Base-by-base conservation (phyloP, 2,888 invertebrate species). In the Drosophila peninsularis region DNA sequence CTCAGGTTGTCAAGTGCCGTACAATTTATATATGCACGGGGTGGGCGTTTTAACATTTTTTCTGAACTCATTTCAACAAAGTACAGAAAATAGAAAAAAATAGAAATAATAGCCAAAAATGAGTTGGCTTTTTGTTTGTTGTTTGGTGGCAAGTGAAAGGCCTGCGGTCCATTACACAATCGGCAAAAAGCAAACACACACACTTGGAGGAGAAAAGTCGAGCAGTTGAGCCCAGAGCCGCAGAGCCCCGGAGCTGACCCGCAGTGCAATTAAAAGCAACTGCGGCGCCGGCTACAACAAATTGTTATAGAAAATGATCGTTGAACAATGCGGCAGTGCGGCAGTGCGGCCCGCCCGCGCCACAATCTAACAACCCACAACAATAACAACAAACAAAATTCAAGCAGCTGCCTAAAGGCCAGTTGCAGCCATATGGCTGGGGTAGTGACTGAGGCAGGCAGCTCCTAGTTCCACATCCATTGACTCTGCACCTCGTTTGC, bases 301-400 rank as follows among this genome's bases (percentile, higher is more conserved):
- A 86, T 86, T 89, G 75, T 80, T 82, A 79, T 82, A 75, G 78
- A 86, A 86, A 83, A 69, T 75, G 62, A 71, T 81, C 62, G 69
- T 71, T 61, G 69, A 75, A 79, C 82, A 79, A 78, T 70, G 65
- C 62, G 70, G 61, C 62, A 50, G 6, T 27, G 27, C 27, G 27
- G 27, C 27, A 27, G 10, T 30, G 30, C 62, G 74, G 71, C 76
- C 47, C 85, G 88, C 85, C 88, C 79, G 88, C 85, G 65, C 76
- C 71, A 78, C 62, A 63, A 55, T 41, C 32, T 56, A 66, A 57
- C 58, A 24, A 53, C 62, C 21, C 52, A 52, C 55, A 66, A 50
- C 37, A 60, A 63, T 32, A 57, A 45, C 34, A 75, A 62, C n/a
- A 65, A 58, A 36, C 44, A 37, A 44, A 47, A 53, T 27, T 62